phyloP scores from a whole-genome alignment of 2,797 vertebrate genomes.

The Phrynocephalus guinanensis region DNA sequence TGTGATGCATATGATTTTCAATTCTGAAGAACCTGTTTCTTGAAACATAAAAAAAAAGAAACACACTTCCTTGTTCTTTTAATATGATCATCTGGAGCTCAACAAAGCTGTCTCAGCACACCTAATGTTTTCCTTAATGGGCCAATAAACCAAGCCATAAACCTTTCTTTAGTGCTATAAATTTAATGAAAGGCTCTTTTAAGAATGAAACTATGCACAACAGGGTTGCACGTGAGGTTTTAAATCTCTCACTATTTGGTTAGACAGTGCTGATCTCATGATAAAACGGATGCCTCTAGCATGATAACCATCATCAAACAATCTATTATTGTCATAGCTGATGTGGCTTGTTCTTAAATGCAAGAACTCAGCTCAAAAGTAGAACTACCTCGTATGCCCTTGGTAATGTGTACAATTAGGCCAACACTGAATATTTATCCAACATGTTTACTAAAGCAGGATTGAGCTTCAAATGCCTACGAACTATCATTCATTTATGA shows the following conservation, averaged over 20 bases:
- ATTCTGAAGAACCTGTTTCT: neutral
- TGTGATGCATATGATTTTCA: neutral
- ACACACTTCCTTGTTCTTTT: slow-evolving; percentile 3
- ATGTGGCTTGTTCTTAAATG: neutral
- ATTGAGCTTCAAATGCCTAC: neutral
- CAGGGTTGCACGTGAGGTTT: slow-evolving; percentile 22
- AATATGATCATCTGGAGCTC: slow-evolving; percentile 21
- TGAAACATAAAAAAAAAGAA: neutral
- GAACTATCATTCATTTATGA: neutral
- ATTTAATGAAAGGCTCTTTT: slow-evolving; percentile 46
- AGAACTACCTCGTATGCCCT: slow-evolving; percentile 1
- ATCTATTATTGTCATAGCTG: neutral
- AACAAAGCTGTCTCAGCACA: neutral
- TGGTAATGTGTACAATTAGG: neutral
- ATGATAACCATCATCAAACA: neutral
- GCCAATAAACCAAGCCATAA: slow-evolving; percentile 28
- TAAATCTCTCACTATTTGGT: slow-evolving; percentile 19
- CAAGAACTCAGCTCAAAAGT: neutral
- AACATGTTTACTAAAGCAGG: neutral
- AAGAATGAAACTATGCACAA: slow-evolving; percentile 31
- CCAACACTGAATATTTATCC: neutral
- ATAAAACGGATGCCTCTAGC: neutral
- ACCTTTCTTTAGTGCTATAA: slow-evolving; percentile 22
- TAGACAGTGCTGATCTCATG: neutral
- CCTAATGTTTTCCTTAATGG: slow-evolving; percentile 1